A percentile compares a stretch with the other conserved stretches of the same genome.
phyloP scores from a whole-genome alignment of 1,140 invertebrate species.

The Calephelis nemesis region DNA sequence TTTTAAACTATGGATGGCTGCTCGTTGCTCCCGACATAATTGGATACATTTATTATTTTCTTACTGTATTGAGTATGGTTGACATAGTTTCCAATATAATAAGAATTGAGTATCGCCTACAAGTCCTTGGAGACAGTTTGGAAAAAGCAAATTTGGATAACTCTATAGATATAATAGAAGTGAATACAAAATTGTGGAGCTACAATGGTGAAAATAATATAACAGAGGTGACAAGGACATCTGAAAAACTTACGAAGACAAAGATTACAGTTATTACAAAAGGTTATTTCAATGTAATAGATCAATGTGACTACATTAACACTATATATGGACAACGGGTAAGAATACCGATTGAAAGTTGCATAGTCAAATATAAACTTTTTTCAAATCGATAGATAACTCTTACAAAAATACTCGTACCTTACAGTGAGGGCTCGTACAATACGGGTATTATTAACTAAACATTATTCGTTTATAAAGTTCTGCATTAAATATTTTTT shows the following conservation, averaged over 20 bases:
- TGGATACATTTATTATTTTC: conserved; percentile 16
- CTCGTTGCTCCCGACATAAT: background rate
- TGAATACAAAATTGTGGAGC: background rate
- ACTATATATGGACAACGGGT: too few relatives aligned
- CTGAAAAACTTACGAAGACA: background rate
- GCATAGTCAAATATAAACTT: too few relatives aligned
- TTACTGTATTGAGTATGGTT: conserved; percentile 20
- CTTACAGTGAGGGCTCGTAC: too few relatives aligned
- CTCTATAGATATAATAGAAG: background rate
- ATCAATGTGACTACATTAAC: too few relatives aligned
- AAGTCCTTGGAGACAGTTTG: conserved; percentile 14
- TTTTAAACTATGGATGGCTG: background rate
- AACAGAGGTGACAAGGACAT: too few relatives aligned
- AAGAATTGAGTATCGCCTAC: conserved; percentile 17
- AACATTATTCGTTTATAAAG: too few relatives aligned
- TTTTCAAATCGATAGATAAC: too few relatives aligned
- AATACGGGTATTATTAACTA: too few relatives aligned
- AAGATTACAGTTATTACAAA: background rate
- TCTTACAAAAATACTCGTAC: too few relatives aligned
- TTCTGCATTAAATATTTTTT: too few relatives aligned
- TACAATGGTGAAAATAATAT: background rate
- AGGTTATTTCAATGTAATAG: background rate
- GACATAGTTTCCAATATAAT: conserved; percentile 6
- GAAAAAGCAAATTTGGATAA: background rate
- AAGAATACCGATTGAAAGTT: too few relatives aligned